Percentiles rank a stretch among this genome's conserved stretches.
phyloP scores from a whole-genome alignment of 2,888 invertebrate genomes.

The Petrolisthes manimaculis region DNA sequence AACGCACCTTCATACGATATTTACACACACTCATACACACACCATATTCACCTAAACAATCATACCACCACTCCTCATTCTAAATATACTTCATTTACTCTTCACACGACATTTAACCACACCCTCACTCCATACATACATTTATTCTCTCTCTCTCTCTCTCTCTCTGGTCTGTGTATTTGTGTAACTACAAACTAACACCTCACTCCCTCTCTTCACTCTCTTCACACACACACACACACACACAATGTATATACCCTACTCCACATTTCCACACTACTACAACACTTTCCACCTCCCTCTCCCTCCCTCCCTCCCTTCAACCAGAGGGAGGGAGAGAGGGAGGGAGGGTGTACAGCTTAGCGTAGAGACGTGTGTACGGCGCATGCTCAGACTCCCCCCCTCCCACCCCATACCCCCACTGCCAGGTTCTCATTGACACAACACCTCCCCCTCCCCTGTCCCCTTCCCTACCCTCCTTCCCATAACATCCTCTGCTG shows the following conservation, averaged over 20 bases:
- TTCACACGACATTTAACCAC: background rate
- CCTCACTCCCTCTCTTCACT: background rate
- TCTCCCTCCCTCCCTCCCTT: background rate
- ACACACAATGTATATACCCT: background rate
- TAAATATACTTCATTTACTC: background rate
- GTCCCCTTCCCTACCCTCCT: background rate
- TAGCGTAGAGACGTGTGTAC: conserved; percentile 6
- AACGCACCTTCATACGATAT: background rate
- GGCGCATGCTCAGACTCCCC: conserved; percentile 6
- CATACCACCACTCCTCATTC: background rate
- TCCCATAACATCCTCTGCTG: no score
- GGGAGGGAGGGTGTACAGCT: conserved; percentile 5
- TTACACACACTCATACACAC: background rate
- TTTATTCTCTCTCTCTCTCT: background rate
- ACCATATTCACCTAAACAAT: background rate
- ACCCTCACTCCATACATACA: background rate
- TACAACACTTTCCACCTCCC: background rate
- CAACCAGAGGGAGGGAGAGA: background rate
- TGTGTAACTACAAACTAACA: background rate
- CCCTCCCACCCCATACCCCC: background rate
- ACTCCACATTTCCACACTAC: background rate
- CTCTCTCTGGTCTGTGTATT: background rate
- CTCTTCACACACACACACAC: background rate
- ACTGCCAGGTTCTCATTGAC: background rate
- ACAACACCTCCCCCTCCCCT: background rate